Evolutionary conservation across 2,888 invertebrate genomes (phyloP), one percentile per base, ranked within the genome.

Genomic region (Tachystola acroxantha): DNA sequence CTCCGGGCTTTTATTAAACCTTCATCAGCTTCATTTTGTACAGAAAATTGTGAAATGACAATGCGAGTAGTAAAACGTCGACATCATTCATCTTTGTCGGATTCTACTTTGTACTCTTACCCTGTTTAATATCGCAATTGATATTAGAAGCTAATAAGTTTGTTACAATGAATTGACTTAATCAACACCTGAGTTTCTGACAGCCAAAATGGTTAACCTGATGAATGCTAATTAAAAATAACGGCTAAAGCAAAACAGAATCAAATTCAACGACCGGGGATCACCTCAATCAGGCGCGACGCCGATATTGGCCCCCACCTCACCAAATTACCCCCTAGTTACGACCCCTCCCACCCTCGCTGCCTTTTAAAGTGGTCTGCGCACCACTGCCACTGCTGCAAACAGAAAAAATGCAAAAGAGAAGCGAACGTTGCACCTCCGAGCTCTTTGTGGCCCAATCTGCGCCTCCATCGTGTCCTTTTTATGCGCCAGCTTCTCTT

Each of bases 381-480:
- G 79, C 76, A 80, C 56, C 62, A 59, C 77, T 81, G 77, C 79
- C 75, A 80, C 79, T 79, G 82, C 74, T 79, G 76, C 76, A 81
- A 81, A 81, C 74, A 80, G 75, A 82, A 85, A 85, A 84, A 85
- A 73, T 77, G 72, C 70, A 82, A 84, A 84, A 84, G 74, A 72
- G 71, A 59, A 66, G 66, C 66, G 73, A 66, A 65, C 73, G 71
- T 65, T 66, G 76, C 73, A 81, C 84, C 86, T 85, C 78, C 62
- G 72, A 75, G 76, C 84, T 82, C 86, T 86, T 86, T 86, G 86
- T 86, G 84, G 84, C 80, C 80, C 84, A 82, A 84, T 82, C 85
- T 85, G 65, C 73, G 67, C 84, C 84, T 81, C 61, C 64, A 55
- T 82, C 80, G 74, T 78, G 68, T 75, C 76, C 70, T 84, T 84